Conservation (phyloP, 1,140 invertebrate species). For the Drosophila paulistorum region DNA sequence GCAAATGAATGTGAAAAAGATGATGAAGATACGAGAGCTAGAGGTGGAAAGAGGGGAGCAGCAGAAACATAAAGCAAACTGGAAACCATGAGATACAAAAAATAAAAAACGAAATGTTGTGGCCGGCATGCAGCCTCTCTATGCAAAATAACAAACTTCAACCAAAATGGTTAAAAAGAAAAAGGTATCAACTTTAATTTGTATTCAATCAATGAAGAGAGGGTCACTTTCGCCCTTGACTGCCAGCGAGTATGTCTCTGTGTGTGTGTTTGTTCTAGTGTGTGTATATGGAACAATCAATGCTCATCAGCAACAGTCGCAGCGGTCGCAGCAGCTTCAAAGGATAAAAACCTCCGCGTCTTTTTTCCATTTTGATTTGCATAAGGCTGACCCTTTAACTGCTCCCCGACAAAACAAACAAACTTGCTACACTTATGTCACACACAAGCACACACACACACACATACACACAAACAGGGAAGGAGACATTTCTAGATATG, state of each 20-base stretch:
- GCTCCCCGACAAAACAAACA: constrained; percentile 64
- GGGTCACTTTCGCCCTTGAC: constrained; percentile 45
- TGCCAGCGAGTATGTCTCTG: not conserved
- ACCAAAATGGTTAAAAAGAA: constrained; percentile 23
- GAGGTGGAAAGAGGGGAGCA: not conserved
- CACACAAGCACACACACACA: constrained; percentile 20
- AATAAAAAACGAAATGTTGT: constrained; percentile 30
- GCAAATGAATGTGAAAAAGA: constrained; percentile 2
- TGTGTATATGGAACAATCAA: constrained; percentile 54
- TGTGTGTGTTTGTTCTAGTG: not conserved
- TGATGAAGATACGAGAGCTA: not conserved
- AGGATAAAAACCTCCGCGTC: constrained; percentile 37
- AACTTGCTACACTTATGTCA: constrained; percentile 78
- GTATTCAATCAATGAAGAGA: constrained; percentile 66
- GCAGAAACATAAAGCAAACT: constrained; percentile 36
- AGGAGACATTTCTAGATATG: constrained; percentile 12
- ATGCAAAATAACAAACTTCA: constrained; percentile 35
- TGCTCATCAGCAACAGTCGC: constrained; percentile 58
- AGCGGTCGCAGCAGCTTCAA: constrained; percentile 45
- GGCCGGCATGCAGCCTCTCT: constrained; percentile 31
- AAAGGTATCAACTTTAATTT: constrained; percentile 69
- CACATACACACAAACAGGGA: constrained; percentile 5
- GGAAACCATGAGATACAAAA: constrained; percentile 44
- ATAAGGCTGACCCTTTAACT: constrained; percentile 68
- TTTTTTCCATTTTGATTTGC: constrained; percentile 59